These are phyloP conservation scores for Nomada lathburiana DNA, from an alignment of 2,888 invertebrate species.

Conservation along the genomic window DNA sequence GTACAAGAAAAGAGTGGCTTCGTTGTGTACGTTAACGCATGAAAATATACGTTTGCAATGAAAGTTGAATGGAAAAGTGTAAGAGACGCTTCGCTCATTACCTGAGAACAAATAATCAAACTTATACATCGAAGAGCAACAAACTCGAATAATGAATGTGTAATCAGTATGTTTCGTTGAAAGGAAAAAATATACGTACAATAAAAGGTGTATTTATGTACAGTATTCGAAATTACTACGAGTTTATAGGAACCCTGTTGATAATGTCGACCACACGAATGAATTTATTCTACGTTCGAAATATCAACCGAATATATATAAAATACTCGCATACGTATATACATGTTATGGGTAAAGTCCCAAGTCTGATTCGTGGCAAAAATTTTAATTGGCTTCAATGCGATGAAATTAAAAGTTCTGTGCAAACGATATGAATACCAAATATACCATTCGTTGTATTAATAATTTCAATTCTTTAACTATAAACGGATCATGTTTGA, in stretches of 20 bases:
- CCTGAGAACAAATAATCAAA: conserved; percentile 36
- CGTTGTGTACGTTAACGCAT: conserved; percentile 44
- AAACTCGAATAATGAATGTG: conserved; percentile 24
- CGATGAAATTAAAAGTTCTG: conserved; percentile 29
- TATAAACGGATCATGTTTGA: conserved; percentile 15
- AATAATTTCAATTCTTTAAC: conserved; percentile 29
- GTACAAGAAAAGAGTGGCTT: conserved; percentile 34
- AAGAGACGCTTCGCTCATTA: conserved; percentile 10
- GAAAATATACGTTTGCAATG: conserved; percentile 17
- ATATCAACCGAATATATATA: conserved; percentile 59
- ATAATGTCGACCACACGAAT: conserved; percentile 55
- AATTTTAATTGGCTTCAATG: background rate
- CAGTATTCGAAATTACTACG: conserved; percentile 61
- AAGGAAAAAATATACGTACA: conserved; percentile 43
- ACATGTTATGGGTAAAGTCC: conserved; percentile 63
- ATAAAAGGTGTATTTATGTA: conserved; percentile 60
- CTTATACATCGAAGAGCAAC: conserved; percentile 10
- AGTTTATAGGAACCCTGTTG: conserved; percentile 69
- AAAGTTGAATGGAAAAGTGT: conserved; percentile 25
- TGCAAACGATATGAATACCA: conserved; percentile 39
- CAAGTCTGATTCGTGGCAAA: conserved; percentile 29
- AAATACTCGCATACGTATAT: conserved; percentile 56
- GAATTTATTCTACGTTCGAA: conserved; percentile 47
- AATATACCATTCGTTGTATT: conserved; percentile 56
- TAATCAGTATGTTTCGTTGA: conserved; percentile 37